Evolutionary conservation across 2,113 vertebrate species (phyloP), one percentile per base, ranked within the genome.

Genomic region (Grantiella picta): DNA sequence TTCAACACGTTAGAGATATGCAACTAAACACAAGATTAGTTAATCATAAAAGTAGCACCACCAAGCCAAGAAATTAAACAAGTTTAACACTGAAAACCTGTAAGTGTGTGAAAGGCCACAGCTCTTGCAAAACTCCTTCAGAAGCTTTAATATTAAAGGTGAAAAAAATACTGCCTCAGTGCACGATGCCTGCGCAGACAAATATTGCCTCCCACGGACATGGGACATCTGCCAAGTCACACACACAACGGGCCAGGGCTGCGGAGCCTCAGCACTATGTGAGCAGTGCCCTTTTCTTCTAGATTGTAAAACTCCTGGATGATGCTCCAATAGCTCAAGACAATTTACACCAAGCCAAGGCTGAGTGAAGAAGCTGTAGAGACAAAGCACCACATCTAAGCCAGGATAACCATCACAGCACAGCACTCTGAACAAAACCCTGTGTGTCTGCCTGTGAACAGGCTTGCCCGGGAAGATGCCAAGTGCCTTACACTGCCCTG

Each of bases 31-130:
- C 49, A 79, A 59, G 93, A 81, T 76, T 90, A 86, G 80, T 91
- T 52, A 76, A 94, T 83, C 70, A 83, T 72, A 47, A 96, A 95
- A 95, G 66, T 40, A 53, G 76, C 60, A 82, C 45, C 65, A 49
- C 29, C 52, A 27, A 66, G 84, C 33, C 86, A 94, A 92, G 31
- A 84, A 84, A 92, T 63, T 53, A 82, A 97, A 95, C 76, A 89
- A 96, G 86, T 60, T 66, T 38, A 94, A 94, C 72, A 86, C 70
- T n/a, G 91, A 94, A 91, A 97, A 95, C 93, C 94, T 96, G 77
- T 52, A 96, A 97, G 86, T 96, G 77, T 94, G 97, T 88, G 93
- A 98, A 98, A 98, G 96, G 97, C n/a, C 94, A 97, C 4, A 36
- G 87, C 45, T 95, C 90, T 98, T 97, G 79, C 5, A 57, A 97